Evolutionary conservation across 1,140 invertebrate species (phyloP), one percentile per base, ranked within the genome.

Genomic region (Drosophila virilis): DNA sequence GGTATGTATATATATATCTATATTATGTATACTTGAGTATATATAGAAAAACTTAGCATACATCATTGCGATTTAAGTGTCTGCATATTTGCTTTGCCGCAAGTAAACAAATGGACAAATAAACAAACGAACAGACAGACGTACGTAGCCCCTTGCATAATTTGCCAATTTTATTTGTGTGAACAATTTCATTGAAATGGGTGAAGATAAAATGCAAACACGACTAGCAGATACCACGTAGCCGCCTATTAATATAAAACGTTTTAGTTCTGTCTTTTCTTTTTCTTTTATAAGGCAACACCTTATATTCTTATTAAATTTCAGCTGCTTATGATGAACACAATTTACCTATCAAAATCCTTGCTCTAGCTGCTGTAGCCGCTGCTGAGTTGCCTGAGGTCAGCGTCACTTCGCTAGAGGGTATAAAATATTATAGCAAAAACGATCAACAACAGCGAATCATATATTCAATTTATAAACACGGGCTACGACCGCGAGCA

Each of bases 21-120:
- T 73, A 67, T 54, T 28, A 28, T 28, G 22, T 28, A 22, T 48
- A 10, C 17, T 40, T 40, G 0, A 48, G 22, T 12, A 52, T 62
- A 37, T 74, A 71, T 55, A 67, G 46, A 10, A 48, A 40, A 59
- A 58, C 60, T 60, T 66, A 62, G 40, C 74, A 50, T 77, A 69
- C 68, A 81, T 81, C 79, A 70, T 60, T 69, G 62, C 60, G 52
- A 88, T 69, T 75, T 57, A 88, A 85, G 78, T 88, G 82, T 66
- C 52, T 55, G 75, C 59, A 82, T 82, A 76, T 85, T 85, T 78
- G 71, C 60, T 22, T 51, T 68, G 71, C 62, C 55, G 48, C 32
- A 71, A 74, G 83, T 82, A 85, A 85, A 76, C 82, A 85, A 76
- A 80, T 65, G 32, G 28, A 37, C 60, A 55, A 52, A 70, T 74